Evolutionary conservation across 2,888 invertebrate genomes (phyloP).

Genomic region (Dynastes maya): DNA sequence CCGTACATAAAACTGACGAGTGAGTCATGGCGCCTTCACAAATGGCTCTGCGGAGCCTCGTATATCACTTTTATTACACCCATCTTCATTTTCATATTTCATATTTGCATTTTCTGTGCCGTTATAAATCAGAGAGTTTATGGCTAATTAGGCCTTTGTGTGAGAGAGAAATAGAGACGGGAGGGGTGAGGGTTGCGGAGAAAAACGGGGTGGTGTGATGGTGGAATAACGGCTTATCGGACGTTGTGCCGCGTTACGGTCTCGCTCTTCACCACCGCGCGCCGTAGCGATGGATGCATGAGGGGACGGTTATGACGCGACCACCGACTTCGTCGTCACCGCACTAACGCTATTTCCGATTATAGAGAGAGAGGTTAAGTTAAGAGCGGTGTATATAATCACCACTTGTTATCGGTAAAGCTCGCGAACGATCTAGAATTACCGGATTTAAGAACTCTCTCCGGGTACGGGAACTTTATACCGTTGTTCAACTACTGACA

Average conservation of each 20-base stretch:
- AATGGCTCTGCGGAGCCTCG: slow-evolving; percentile 85
- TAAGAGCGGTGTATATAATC: slow-evolving; percentile 21
- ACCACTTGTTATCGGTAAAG: slow-evolving; percentile 16
- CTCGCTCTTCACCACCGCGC: slow-evolving; percentile 30
- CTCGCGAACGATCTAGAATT: slow-evolving; percentile 22
- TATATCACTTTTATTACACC: slow-evolving; percentile 87
- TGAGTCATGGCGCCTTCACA: slow-evolving; percentile 78
- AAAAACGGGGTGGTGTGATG: slow-evolving; percentile 58
- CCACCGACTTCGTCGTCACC: slow-evolving; percentile 43
- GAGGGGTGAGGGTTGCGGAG: slow-evolving; percentile 51
- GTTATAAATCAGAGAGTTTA: slow-evolving; percentile 78
- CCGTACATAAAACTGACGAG: slow-evolving; percentile 84
- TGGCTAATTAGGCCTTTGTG: slow-evolving; percentile 77
- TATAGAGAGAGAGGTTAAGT: slow-evolving; percentile 34
- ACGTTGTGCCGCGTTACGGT: slow-evolving; percentile 61
- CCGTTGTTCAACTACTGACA: neutral
- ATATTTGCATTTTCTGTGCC: slow-evolving; percentile 76
- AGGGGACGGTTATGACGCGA: slow-evolving; percentile 57
- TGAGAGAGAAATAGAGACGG: slow-evolving; percentile 60
- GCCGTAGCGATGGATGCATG: slow-evolving; percentile 27
- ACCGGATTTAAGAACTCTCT: slow-evolving; percentile 20
- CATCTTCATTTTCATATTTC: slow-evolving; percentile 76
- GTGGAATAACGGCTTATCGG: slow-evolving; percentile 72
- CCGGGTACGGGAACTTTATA: neutral
- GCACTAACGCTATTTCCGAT: slow-evolving; percentile 27